A percentile compares a stretch with the other conserved stretches of the same genome.
Conservation (phyloP, 2,797 vertebrate species). For the Microcaecilia unicolor region DNA sequence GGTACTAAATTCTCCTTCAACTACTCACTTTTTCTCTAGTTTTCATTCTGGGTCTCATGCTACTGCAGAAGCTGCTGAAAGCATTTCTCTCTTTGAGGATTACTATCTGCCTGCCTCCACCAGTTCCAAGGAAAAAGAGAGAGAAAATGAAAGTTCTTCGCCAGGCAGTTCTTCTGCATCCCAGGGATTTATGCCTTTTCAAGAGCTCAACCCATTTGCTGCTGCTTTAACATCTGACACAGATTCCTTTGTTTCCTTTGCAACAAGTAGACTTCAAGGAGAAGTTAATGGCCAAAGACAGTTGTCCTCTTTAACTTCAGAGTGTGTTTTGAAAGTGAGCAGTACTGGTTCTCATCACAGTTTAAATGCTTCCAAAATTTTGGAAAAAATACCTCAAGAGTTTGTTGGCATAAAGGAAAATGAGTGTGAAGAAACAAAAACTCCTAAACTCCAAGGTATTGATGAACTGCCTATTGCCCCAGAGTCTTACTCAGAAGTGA, state of each 20-base stretch:
- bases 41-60: conserved; percentile 47
- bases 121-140: conserved; percentile 11
- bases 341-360: background rate
- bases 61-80: conserved; percentile 35
- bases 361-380: rapidly evolving
- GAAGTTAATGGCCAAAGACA: conserved; percentile 17
- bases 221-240: conserved; percentile 46
- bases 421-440: rapidly evolving
- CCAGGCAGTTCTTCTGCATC: conserved; percentile 13
- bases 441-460: rapidly evolving
- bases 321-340: conserved; percentile 17
- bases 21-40: conserved; percentile 82
- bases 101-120: conserved; percentile 47
- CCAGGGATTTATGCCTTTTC: background rate
- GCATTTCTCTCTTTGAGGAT: conserved; percentile 39
- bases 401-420: too few relatives aligned
- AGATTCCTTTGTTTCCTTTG: conserved; percentile 79
- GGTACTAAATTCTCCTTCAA: conserved; percentile 75
- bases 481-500: conserved; percentile 16
- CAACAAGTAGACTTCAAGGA: conserved; percentile 66
- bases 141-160: conserved; percentile 5
- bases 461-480: background rate
- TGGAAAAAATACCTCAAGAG: rapidly evolving
- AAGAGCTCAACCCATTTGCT: rapidly evolving
- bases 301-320: conserved; percentile 11